Conservation (phyloP, 64 coral and sea anemone genomes). For the Trachythela sp. region DNA sequence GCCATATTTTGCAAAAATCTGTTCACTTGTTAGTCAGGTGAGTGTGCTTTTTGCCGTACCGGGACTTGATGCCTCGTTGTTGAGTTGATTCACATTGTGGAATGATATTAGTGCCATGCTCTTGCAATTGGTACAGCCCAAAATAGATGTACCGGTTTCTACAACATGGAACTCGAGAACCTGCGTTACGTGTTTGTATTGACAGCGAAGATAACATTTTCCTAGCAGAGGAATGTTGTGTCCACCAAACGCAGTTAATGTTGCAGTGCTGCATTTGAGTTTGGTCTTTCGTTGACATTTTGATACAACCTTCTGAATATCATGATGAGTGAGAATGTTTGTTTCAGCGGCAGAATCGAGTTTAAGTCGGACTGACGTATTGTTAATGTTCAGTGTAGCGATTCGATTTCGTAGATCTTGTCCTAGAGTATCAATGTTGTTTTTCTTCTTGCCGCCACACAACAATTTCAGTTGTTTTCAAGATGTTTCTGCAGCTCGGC, state of each 20-base stretch:
- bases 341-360: slow-evolving; percentile 30
- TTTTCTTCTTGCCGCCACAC: background rate
- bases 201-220: slow-evolving; percentile 19
- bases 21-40: background rate
- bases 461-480: slow-evolving; percentile 26
- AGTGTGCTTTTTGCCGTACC: background rate
- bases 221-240: slow-evolving; percentile 45
- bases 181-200: background rate
- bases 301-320: slow-evolving; percentile 8
- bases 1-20: slow-evolving; percentile 27
- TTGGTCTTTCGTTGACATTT: slow-evolving; percentile 21
- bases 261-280: slow-evolving; percentile 22
- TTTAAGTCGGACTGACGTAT: slow-evolving; percentile 3
- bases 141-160: background rate
- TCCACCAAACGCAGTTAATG: slow-evolving; percentile 45
- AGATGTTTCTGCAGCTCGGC: background rate
- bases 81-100: background rate
- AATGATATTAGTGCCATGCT: background rate
- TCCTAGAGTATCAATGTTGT: slow-evolving; percentile 15
- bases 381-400: slow-evolving; percentile 15
- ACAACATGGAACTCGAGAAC: background rate
- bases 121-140: background rate
- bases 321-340: slow-evolving; percentile 25
- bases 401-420: background rate
- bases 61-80: background rate